A percentile compares a stretch with the other conserved stretches of the same genome.
Conservation (phyloP, 2,113 vertebrate species). For the Tragulus kanchil region DNA sequence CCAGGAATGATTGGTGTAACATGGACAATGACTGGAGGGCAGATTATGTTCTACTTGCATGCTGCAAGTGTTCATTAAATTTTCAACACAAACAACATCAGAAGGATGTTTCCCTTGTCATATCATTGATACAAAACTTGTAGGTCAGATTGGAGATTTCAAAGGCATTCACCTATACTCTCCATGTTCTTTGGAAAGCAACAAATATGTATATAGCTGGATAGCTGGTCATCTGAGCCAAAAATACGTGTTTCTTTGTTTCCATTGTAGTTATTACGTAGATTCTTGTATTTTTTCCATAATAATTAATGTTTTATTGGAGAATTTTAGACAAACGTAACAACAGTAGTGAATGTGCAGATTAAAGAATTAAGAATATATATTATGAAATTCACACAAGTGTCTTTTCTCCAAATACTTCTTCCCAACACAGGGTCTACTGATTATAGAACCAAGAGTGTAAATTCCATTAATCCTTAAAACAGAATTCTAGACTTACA, state of each 20-base stretch:
- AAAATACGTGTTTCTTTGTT: not conserved
- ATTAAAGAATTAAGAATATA: not conserved
- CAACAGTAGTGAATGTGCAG: not conserved
- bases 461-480: not conserved
- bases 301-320: not conserved
- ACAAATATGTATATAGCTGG: not conserved
- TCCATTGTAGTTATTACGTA: not conserved
- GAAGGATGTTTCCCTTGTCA: not conserved
- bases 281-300: not conserved
- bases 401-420: constrained; percentile 4
- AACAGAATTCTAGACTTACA: not conserved
- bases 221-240: not conserved
- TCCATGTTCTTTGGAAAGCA: not conserved
- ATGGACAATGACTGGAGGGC: not conserved
- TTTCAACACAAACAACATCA: not conserved
- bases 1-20: not conserved
- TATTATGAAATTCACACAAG: not conserved
- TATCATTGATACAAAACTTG: not conserved
- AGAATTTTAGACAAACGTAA: not conserved
- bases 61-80: not conserved
- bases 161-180: not conserved
- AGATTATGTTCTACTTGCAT: not conserved
- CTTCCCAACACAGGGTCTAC: not conserved
- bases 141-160: not conserved
- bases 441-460: not conserved